phyloP scores from a whole-genome alignment of 2,113 vertebrate species.

The Indri indri region DNA sequence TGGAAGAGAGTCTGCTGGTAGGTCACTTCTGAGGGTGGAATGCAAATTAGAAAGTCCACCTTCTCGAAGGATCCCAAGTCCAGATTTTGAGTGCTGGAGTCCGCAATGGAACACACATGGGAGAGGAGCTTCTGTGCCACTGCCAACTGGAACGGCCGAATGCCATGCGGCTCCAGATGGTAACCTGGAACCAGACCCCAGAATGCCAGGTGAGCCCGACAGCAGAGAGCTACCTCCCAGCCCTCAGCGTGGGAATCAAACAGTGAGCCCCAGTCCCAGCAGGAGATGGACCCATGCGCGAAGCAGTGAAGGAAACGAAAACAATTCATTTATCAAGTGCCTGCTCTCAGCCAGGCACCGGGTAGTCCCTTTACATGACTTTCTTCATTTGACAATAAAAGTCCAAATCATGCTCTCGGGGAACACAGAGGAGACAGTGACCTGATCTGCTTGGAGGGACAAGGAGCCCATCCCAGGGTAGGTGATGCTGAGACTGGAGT shows the following conservation, averaged over 20 bases:
- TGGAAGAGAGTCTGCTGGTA: constrained; percentile 96
- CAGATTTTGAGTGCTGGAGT: constrained; percentile 97
- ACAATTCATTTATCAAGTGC: fast-evolving
- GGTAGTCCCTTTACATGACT: fast-evolving
- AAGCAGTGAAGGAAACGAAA: fast-evolving
- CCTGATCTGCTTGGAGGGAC: not conserved
- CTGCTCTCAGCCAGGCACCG: not conserved
- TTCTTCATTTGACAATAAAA: not conserved
- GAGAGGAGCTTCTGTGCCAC: constrained; percentile 98
- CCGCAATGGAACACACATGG: constrained; percentile 97
- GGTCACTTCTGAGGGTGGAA: constrained; percentile 96
- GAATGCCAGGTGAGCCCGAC: not conserved
- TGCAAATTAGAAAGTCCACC: constrained; percentile 95
- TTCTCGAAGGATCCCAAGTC: constrained; percentile 90
- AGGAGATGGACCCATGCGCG: not conserved
- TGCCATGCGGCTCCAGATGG: constrained; percentile 84
- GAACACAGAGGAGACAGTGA: not conserved
- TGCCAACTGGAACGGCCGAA: constrained; percentile 95
- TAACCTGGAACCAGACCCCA: constrained; percentile 80
- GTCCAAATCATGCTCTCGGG: fast-evolving
- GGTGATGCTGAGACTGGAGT: fast-evolving
- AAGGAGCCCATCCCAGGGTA: not conserved
- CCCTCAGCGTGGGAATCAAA: not conserved
- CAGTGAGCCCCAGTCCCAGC: not conserved
- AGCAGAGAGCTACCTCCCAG: fast-evolving